These are phyloP conservation scores for Drosophila triauraria DNA, from an alignment of 1,140 invertebrate genomes.

Conservation along the genomic window DNA sequence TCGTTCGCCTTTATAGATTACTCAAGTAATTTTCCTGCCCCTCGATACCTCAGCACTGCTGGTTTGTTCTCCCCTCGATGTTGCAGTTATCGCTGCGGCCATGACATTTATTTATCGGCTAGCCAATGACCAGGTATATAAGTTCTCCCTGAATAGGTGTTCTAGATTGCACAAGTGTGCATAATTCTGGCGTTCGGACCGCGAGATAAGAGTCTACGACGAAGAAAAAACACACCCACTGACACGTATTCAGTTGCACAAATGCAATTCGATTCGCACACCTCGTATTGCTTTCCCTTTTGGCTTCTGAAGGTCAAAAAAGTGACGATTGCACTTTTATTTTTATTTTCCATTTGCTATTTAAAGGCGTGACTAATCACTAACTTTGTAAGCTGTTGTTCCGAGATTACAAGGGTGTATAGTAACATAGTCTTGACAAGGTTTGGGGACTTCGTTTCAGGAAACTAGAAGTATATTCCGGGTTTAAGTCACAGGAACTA, in stretches of 20 bases:
- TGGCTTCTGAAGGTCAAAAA: constrained; percentile 64
- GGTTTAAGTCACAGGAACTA: too few species aligned
- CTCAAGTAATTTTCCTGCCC: neutral
- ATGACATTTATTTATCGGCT: constrained; percentile 64
- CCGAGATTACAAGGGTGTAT: neutral
- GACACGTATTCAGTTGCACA: constrained; percentile 35
- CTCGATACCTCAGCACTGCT: neutral
- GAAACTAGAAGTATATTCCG: neutral
- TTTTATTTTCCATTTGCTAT: constrained; percentile 31
- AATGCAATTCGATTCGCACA: constrained; percentile 28
- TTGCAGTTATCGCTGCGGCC: constrained; percentile 46
- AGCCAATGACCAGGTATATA: constrained; percentile 35
- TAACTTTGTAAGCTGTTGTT: neutral
- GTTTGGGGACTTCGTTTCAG: neutral
- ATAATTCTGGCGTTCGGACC: constrained; percentile 9
- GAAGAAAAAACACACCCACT: constrained; percentile 19
- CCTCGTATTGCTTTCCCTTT: constrained; percentile 64
- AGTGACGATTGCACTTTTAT: constrained; percentile 55
- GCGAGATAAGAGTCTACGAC: constrained; percentile 30
- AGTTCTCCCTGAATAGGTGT: constrained; percentile 14
- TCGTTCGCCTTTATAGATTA: constrained; percentile 15
- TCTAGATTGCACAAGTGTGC: constrained; percentile 22
- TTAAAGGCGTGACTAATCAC: constrained; percentile 38
- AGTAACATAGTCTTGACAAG: neutral
- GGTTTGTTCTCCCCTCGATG: constrained; percentile 6